These are phyloP conservation scores for Acanthisitta chloris DNA, from an alignment of 2,113 vertebrate species.

Conservation along the genomic window DNA sequence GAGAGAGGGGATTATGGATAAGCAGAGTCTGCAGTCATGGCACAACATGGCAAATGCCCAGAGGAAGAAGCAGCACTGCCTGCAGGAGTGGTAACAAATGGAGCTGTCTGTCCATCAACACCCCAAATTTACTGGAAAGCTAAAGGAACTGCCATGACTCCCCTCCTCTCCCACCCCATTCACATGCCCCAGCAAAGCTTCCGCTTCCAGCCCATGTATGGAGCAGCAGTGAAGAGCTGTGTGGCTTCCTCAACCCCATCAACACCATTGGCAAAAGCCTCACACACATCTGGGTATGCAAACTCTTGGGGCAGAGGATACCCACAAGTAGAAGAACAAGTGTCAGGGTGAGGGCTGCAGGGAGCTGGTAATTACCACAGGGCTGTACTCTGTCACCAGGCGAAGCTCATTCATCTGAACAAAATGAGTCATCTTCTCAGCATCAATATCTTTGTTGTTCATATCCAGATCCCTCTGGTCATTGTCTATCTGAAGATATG, in stretches of 20 bases:
- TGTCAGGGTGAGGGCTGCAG: neutral
- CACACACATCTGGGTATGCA: neutral
- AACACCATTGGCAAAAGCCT: accelerated
- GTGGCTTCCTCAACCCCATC: neutral
- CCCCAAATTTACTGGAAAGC: neutral
- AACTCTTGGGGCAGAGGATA: neutral
- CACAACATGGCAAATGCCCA: neutral
- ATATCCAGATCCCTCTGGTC: slow-evolving; percentile 76
- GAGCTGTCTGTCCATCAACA: neutral
- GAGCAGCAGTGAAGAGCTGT: neutral
- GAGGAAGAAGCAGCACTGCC: neutral
- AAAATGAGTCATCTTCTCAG: slow-evolving; percentile 78
- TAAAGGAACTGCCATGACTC: neutral
- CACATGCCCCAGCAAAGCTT: accelerated
- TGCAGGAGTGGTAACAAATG: neutral
- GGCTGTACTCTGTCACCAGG: slow-evolving; percentile 88
- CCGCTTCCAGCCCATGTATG: neutral
- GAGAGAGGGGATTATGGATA: neutral
- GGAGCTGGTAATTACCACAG: slow-evolving; percentile 75
- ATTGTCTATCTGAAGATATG: slow-evolving; percentile 79
- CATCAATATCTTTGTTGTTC: slow-evolving; percentile 67
- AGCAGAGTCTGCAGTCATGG: neutral
- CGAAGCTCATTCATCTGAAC: slow-evolving; percentile 80
- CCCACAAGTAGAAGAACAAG: neutral
- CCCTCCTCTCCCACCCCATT: neutral